Evolutionary conservation across 2,888 invertebrate species (phyloP), one percentile per base, ranked within the genome.

Genomic region (Hirtodrosophila alboralis): DNA sequence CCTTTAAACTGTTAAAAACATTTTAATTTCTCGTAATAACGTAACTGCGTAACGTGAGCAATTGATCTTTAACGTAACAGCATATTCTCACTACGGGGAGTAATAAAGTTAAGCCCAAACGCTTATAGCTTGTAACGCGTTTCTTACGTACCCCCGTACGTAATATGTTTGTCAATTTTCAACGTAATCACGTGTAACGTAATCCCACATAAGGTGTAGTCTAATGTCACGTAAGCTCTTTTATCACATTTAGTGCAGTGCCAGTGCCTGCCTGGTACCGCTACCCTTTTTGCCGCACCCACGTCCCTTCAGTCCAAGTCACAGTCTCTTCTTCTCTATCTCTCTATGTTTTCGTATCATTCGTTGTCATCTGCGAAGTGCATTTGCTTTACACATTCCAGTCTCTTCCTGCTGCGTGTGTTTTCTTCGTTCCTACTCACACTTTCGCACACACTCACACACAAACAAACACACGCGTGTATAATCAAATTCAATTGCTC

Each of bases 401-500:
- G 62, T 31, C 26, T 51, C 31, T 47, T 41, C 37, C 45, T 23
- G 4, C n/a, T n/a, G 23, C 1, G n/a, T 16, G 33, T n/a, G n/a
- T n/a, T n/a, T n/a, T 12, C 16, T 21, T 44, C 13, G 21, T 33
- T 27, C 36, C 36, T 23, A 34, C 41, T 40, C 40, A 49, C 16
- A 45, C 33, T 18, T 31, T 33, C 12, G 37, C n/a, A 21, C 3
- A 40, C 26, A 16, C 27, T 8, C 31, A 44, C 36, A 44, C 37
- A 27, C 48, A 7, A 26, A 31, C 31, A 47, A 40, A 62, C 53
- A 64, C 61, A 70, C 44, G 53, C 37, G 31, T 59, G 72, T 75
- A 86, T 86, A 84, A 81, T 86, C 81, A 81, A 81, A 81, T 81
- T 86, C 81, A 86, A 84, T 81, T 81, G 81, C 81, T 81, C 81